Percentiles rank a stretch among this genome's conserved stretches.
Evolutionary conservation across 2,113 vertebrate species (phyloP).

Genomic region (Felis chaus): DNA sequence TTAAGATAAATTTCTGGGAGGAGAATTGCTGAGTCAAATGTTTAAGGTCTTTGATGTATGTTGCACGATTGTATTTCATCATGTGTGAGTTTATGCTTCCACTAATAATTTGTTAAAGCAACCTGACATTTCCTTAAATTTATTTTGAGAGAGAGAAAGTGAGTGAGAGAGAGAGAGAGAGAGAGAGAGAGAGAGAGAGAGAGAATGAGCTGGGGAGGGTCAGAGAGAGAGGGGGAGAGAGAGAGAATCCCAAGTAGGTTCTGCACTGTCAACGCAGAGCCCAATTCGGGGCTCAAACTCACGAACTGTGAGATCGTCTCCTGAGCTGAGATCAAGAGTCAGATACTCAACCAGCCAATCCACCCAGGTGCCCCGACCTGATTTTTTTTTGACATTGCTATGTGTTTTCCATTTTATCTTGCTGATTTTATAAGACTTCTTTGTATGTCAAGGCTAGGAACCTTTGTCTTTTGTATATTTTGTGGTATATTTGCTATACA

Average conservation of each 20-base stretch:
- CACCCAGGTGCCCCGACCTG: too few relatives aligned
- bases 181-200: too few relatives aligned
- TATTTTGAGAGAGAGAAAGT: too few relatives aligned
- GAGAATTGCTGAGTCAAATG: neutral
- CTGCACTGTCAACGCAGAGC: too few relatives aligned
- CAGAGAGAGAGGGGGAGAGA: too few relatives aligned
- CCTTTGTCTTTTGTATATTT: slow-evolving; percentile 16
- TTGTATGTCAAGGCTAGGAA: slow-evolving; percentile 14
- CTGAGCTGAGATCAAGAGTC: too few relatives aligned
- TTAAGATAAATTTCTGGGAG: slow-evolving; percentile 6
- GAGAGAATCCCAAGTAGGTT: too few relatives aligned
- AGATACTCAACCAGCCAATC: too few relatives aligned
- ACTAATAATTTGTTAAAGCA: neutral
- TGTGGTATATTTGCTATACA: neutral
- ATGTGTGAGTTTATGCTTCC: neutral
- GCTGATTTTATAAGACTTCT: slow-evolving; percentile 44
- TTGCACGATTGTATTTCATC: neutral
- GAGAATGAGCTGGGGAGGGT: too few relatives aligned
- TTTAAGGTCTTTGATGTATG: neutral
- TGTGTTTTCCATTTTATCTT: neutral
- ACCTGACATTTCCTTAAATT: neutral
- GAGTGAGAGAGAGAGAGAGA: too few relatives aligned
- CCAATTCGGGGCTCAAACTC: too few relatives aligned
- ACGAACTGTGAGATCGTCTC: too few relatives aligned
- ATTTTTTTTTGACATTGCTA: slow-evolving; percentile 1